These are phyloP conservation scores for Lasioglossum albipes DNA, from an alignment of 1,140 invertebrate species.

Conservation along the genomic window DNA sequence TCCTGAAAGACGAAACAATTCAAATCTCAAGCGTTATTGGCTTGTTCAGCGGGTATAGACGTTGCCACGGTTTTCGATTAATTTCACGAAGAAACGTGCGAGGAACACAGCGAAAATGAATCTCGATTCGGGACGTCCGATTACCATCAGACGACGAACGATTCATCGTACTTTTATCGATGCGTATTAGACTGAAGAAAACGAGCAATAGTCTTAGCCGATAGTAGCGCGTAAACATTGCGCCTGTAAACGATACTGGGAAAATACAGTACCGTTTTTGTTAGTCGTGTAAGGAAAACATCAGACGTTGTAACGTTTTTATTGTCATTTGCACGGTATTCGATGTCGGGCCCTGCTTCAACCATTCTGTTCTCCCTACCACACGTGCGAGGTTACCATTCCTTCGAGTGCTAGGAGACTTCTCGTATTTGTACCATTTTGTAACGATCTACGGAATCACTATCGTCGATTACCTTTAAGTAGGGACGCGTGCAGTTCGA, in stretches of 20 bases:
- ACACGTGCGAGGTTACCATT: constrained; percentile 11
- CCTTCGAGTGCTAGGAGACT: constrained; percentile 21
- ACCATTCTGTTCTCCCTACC: not conserved
- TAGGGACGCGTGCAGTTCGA: constrained; percentile 9
- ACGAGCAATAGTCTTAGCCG: constrained; percentile 63
- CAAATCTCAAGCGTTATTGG: not conserved
- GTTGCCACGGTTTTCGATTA: not conserved
- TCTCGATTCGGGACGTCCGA: not conserved
- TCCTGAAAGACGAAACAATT: too few species aligned
- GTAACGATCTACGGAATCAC: constrained; percentile 24
- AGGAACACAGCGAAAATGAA: not conserved
- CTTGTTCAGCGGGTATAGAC: not conserved
- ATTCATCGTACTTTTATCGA: constrained; percentile 45
- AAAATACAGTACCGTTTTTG: constrained; percentile 7
- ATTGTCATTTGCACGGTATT: constrained; percentile 23
- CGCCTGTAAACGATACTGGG: not conserved
- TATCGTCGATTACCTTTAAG: constrained; percentile 27
- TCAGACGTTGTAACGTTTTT: constrained; percentile 42
- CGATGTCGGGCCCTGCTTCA: not conserved
- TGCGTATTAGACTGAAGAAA: constrained; percentile 61
- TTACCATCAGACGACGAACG: constrained; percentile 5
- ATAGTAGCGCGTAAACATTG: constrained; percentile 34
- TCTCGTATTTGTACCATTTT: constrained; percentile 43
- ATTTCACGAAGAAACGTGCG: not conserved
- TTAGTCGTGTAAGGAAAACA: constrained; percentile 20